Percentiles rank a stretch among this genome's conserved stretches.
Evolutionary conservation across 2,888 invertebrate genomes (phyloP).

Genomic region (Sinopyrophorus schimmeli): DNA sequence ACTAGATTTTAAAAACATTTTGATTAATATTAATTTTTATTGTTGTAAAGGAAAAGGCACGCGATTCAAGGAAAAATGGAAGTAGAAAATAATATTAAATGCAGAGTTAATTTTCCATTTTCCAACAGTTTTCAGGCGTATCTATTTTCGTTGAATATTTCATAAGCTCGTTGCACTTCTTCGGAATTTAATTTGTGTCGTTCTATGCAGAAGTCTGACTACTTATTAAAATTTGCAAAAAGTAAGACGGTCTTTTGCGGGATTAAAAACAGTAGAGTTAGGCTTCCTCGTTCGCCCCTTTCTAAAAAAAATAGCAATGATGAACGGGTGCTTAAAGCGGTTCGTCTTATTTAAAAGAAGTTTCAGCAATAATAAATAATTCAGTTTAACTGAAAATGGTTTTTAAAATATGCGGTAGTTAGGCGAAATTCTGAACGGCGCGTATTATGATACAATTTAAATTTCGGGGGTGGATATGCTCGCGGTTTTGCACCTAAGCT

Average conservation of each 20-base stretch:
- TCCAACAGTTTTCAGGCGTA: too few relatives aligned
- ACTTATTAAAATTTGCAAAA: constrained; percentile 5
- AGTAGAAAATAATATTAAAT: too few relatives aligned
- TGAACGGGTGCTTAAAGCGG: constrained; percentile 11
- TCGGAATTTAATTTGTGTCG: too few relatives aligned
- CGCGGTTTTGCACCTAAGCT: constrained; percentile 24
- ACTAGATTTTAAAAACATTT: too few relatives aligned
- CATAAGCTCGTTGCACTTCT: too few relatives aligned
- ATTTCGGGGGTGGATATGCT: constrained; percentile 16
- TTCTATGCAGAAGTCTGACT: background rate
- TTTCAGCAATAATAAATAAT: constrained; percentile 12
- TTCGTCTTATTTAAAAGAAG: constrained; percentile 15
- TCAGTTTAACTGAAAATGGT: constrained; percentile 8
- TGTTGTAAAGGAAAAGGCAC: too few relatives aligned
- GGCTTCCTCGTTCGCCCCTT: constrained; percentile 6
- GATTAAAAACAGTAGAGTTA: constrained; percentile 9
- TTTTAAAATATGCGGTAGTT: constrained; percentile 16
- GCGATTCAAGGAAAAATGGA: too few relatives aligned
- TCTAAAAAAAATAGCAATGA: constrained; percentile 3
- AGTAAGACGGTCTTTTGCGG: background rate
- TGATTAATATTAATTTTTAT: too few relatives aligned
- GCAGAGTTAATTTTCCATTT: too few relatives aligned
- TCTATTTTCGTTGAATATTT: too few relatives aligned
- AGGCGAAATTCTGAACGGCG: constrained; percentile 8
- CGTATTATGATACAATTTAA: constrained; percentile 22